These are phyloP conservation scores for Ianthella basta DNA, from an alignment of 37 sponge, comb jelly and placozoan genomes.

Conservation along the genomic window DNA sequence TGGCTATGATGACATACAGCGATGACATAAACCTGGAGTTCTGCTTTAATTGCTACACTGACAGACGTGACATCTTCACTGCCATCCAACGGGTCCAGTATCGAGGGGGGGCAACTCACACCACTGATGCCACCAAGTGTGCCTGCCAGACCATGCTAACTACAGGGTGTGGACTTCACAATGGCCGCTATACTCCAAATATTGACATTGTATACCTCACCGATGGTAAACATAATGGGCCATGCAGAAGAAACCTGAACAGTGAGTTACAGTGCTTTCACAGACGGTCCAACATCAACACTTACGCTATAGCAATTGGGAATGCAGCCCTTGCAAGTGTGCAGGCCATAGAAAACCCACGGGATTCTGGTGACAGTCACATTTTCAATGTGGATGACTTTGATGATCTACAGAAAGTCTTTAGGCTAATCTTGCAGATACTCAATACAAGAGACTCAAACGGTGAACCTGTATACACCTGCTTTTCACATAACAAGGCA, in stretches of 20 bases:
- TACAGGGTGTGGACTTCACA: slow-evolving; percentile 31
- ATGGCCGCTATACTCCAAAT: background rate
- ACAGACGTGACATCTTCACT: background rate
- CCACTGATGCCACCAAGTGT: slow-evolving; percentile 40
- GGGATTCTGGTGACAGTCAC: background rate
- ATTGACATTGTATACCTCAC: slow-evolving; percentile 47
- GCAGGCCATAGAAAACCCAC: background rate
- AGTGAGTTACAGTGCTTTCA: slow-evolving; percentile 26
- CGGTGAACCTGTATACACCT: background rate
- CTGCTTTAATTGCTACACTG: slow-evolving; percentile 35
- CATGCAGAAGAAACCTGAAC: background rate
- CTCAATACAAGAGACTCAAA: background rate
- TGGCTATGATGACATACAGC: slow-evolving; percentile 42
- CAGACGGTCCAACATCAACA: slow-evolving; percentile 20
- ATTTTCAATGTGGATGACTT: slow-evolving; percentile 34
- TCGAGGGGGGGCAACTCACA: slow-evolving; percentile 11
- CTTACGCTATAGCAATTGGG: slow-evolving; percentile 44
- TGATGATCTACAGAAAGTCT: slow-evolving; percentile 21
- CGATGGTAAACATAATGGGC: slow-evolving; percentile 48
- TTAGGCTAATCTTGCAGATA: background rate
- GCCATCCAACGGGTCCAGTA: background rate
- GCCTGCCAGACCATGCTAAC: slow-evolving; percentile 27
- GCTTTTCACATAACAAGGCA: background rate
- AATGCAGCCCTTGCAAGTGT: background rate
- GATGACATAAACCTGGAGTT: slow-evolving; percentile 33